phyloP scores from a whole-genome alignment of 2,113 vertebrate genomes.

The Gymnarchus niloticus region DNA sequence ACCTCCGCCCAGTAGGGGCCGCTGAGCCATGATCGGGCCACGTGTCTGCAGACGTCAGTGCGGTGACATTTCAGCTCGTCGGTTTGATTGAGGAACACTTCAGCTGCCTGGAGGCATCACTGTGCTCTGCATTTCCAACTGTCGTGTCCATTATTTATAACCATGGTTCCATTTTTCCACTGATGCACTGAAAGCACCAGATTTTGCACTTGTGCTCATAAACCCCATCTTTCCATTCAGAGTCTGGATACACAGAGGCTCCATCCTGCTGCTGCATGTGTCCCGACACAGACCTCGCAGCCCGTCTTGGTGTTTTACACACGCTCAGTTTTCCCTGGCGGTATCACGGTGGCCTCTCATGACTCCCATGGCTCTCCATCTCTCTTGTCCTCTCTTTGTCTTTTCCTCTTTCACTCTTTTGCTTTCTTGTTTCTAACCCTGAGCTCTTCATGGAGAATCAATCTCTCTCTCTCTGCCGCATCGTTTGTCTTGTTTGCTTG shows the following conservation, averaged over 20 bases:
- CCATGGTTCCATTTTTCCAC: background rate
- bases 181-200: background rate
- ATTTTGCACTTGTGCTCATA: background rate
- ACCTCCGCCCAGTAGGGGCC: no score
- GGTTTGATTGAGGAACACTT: background rate
- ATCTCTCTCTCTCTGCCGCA: background rate
- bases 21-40: background rate
- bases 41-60: background rate
- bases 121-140: background rate
- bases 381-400: conserved; percentile 10
- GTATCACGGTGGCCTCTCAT: background rate
- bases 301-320: background rate
- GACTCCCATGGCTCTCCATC: background rate
- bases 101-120: background rate
- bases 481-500: background rate
- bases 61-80: background rate
- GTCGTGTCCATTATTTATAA: background rate
- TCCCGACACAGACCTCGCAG: background rate
- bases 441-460: background rate
- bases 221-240: background rate
- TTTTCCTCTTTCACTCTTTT: background rate
- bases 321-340: background rate
- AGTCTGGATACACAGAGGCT: background rate
- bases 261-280: no score
- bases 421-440: background rate